Evolutionary conservation across 1,140 invertebrate species (phyloP).

Genomic region (Caenorhabditis tropicalis): DNA sequence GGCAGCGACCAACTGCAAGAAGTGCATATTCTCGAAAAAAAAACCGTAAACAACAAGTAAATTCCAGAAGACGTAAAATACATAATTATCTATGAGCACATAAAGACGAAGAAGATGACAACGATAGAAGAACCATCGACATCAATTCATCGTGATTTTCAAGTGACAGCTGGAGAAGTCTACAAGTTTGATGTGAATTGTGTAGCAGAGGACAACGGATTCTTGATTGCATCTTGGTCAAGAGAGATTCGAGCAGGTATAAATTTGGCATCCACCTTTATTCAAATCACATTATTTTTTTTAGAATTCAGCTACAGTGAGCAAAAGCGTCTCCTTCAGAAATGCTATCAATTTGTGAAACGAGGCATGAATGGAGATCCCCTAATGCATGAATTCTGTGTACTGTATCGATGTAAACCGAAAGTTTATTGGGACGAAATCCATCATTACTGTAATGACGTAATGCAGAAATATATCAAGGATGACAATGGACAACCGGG

Average conservation of each 20-base stretch:
- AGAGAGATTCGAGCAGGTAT: neutral
- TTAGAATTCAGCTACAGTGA: slow-evolving; percentile 18
- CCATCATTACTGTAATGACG: slow-evolving; percentile 44
- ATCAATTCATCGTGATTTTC: neutral
- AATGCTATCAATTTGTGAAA: neutral
- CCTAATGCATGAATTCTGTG: slow-evolving; percentile 18
- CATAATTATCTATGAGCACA: neutral
- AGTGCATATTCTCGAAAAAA: neutral
- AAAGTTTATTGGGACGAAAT: slow-evolving; percentile 69
- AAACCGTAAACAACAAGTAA: neutral
- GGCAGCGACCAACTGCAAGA: neutral
- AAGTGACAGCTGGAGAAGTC: neutral
- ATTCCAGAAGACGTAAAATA: slow-evolving; percentile 8
- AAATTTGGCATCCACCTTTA: neutral
- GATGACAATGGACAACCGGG: slow-evolving; percentile 45
- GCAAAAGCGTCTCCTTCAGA: neutral
- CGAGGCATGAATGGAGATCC: neutral
- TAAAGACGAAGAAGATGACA: neutral
- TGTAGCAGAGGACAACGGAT: neutral
- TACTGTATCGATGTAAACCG: slow-evolving; percentile 64
- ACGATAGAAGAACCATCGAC: neutral
- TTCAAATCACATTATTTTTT: neutral
- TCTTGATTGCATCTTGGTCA: neutral
- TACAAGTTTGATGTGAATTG: neutral
- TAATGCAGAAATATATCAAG: slow-evolving; percentile 69